Evolutionary conservation across 2,888 invertebrate species (phyloP), one percentile per base, ranked within the genome.

Genomic region (Lasioglossum calceatum): DNA sequence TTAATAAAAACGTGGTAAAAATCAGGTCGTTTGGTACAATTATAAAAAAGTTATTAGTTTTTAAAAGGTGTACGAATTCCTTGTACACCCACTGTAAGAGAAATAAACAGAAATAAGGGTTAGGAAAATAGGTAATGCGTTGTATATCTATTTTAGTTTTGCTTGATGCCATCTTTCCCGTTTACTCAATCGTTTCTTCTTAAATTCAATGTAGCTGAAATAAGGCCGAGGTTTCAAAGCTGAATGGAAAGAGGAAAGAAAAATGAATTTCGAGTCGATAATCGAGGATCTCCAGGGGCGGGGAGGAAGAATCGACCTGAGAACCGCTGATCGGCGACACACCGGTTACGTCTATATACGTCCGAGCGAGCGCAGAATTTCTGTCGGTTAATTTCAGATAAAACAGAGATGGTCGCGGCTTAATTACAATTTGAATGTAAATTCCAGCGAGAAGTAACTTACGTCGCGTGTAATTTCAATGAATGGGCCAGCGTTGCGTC

Each of bases 371-470:
- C 23, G 54, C 32, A 61, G 86, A 77, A 80, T 85, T 81, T 86
- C 86, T 70, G 86, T 85, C 74, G 85, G 85, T 85, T 85, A 85
- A 85, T 85, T 80, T 85, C 86, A 80, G 86, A 86, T 86, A 85
- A 86, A 86, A 86, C 86, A 80, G 86, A 81, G 86, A 86, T 85
- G 80, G 77, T 80, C 86, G 86, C 80, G 77, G 86, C 86, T 86
- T 86, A 86, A 86, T 86, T 86, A 86, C 86, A 86, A 86, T 86
- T 86, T 86, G 74, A 85, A 86, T 85, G 81, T 86, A 79, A 86
- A 81, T 86, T 86, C 86, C 81, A 81, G 78, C 79, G 75, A 81
- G 81, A 71, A 85, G 77, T 86, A 86, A 86, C 81, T 86, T 86
- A 86, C 86, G 86, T 70, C 86, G 86, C 86, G 80, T 77, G 80